Evolutionary conservation across 2,113 vertebrate species (phyloP), one percentile per base, ranked within the genome.

Genomic region (Colinus virginianus): DNA sequence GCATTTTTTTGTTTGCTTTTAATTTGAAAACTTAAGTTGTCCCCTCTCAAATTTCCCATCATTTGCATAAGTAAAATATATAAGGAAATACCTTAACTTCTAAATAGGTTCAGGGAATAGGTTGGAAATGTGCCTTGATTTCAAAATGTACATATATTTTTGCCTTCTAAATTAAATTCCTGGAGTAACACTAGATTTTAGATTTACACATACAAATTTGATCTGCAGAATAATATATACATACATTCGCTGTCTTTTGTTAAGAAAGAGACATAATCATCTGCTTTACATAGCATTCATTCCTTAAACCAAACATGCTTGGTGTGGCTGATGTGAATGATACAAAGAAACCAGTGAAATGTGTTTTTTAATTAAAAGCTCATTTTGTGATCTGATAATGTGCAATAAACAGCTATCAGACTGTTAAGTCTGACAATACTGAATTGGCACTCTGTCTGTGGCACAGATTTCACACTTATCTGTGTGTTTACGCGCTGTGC

Each of bases 341-440:
- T 36, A 55, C 13, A 77, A 89, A 77, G 42, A 11, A 72, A 66
- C 8, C 25, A 61, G 58, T 20, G 51, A 87, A 93, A 87, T 13
- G 9, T 56, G 28, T 2, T 89, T 94, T 93, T 87, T 61, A 89
- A 93, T 87, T 90, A 82, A 84, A 79, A 91, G 25, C 64, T 30
- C 18, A 67, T 59, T 93, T 87, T 91, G 63, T 62, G 59, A 91
- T 70, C 55, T 90, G 68, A 78, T 12, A 21, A 45, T 3, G 14
- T 16, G 56, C 95, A 90, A 79, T 45, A 85, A 79, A 28, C 1
- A 5, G 42, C 2, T 23, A 85, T 71, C 61, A 74, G 72, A 80
- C 36, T 64, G 63, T 75, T 63, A 71, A 71, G 38, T n/a, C 19
- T 55, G 51, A 87, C 78, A 77, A 66, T 32, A 69, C 55, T 18